phyloP scores from a whole-genome alignment of 2,888 invertebrate genomes.

The Polyploca ridens region DNA sequence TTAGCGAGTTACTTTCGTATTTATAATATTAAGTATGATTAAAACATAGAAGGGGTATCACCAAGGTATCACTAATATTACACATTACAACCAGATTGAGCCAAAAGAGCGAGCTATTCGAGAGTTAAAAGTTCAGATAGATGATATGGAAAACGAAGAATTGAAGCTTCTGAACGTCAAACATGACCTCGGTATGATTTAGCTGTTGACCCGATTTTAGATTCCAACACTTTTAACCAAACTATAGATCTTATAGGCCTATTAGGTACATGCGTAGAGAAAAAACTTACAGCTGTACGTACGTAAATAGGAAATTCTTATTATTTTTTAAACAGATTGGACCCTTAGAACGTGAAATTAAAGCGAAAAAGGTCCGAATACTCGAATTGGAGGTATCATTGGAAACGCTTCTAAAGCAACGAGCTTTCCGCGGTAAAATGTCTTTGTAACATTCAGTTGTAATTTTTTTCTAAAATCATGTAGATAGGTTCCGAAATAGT shows the following conservation, averaged over 20 bases:
- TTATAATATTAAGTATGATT: background rate
- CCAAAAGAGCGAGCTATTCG: conserved; percentile 92
- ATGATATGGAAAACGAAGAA: conserved; percentile 93
- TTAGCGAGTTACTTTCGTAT: too few relatives aligned
- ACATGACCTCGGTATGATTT: conserved; percentile 74
- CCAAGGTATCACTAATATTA: background rate
- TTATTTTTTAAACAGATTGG: conserved; percentile 86
- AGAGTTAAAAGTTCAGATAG: conserved; percentile 91
- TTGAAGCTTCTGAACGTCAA: conserved; percentile 85
- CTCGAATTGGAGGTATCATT: conserved; percentile 93
- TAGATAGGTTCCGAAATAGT: conserved; percentile 20
- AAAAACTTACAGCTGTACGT: conserved; percentile 83
- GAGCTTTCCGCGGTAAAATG: conserved; percentile 83
- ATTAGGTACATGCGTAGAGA: conserved; percentile 27
- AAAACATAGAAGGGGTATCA: background rate
- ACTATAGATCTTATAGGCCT: background rate
- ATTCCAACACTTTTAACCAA: background rate
- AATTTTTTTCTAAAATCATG: conserved; percentile 67
- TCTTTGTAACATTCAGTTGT: conserved; percentile 63
- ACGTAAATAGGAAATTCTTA: conserved; percentile 27
- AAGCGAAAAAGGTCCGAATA: conserved; percentile 92
- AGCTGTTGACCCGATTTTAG: background rate
- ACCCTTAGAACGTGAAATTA: conserved; percentile 93
- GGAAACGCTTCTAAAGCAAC: conserved; percentile 90
- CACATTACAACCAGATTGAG: conserved; percentile 85